phyloP scores from a whole-genome alignment of 2,113 vertebrate genomes.

The Lagopus muta region DNA sequence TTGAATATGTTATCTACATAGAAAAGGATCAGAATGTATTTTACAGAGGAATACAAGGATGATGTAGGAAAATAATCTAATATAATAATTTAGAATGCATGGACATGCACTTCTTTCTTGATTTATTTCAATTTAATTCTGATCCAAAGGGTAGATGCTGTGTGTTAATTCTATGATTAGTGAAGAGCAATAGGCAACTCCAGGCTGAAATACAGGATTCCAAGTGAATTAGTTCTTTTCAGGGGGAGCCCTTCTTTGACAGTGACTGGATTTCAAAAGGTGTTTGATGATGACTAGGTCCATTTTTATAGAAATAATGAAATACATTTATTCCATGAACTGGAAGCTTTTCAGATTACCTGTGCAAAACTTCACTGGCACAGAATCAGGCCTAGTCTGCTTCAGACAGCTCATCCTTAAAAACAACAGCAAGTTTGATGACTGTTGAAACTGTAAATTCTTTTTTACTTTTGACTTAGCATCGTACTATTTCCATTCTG shows the following conservation, averaged over 20 bases:
- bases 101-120: background rate
- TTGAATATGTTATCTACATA: background rate
- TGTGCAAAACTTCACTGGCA: background rate
- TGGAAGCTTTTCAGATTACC: background rate
- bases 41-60: background rate
- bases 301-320: background rate
- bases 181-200: background rate
- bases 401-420: background rate
- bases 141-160: background rate
- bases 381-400: background rate
- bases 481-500: background rate
- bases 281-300: background rate
- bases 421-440: background rate
- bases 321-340: background rate
- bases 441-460: background rate
- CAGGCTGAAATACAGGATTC: background rate
- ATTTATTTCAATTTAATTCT: background rate
- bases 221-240: fast-evolving
- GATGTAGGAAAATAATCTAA: background rate
- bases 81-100: fast-evolving
- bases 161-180: background rate
- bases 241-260: background rate
- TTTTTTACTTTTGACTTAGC: background rate
- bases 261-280: background rate
- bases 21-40: background rate